Conservation (phyloP, 2,888 invertebrate species). For the Liopterus haemorrhoidalis region DNA sequence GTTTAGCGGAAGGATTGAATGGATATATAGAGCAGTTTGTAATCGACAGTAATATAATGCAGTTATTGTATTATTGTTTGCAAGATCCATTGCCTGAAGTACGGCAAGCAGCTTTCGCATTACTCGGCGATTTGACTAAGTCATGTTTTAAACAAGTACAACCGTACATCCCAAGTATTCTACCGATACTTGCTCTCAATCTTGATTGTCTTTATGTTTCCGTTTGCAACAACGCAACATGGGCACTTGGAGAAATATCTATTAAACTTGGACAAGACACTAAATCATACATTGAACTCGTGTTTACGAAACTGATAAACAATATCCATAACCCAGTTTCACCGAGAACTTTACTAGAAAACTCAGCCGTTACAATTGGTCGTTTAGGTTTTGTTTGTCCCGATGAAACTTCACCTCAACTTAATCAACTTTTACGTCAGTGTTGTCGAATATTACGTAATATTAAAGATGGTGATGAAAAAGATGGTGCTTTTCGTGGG, state of each 20-base stretch:
- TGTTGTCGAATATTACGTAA: conserved; percentile 96
- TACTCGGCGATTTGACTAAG: conserved; percentile 70
- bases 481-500: conserved; percentile 97
- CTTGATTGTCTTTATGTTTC: conserved; percentile 95
- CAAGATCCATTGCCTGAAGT: conserved; percentile 70
- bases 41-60: conserved; percentile 60
- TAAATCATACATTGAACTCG: conserved; percentile 81
- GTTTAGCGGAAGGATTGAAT: conserved; percentile 64
- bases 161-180: conserved; percentile 88
- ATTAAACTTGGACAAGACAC: conserved; percentile 91
- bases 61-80: conserved; percentile 63
- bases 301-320: conserved; percentile 80
- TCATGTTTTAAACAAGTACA: conserved; percentile 71
- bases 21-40: conserved; percentile 62
- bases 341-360: conserved; percentile 95
- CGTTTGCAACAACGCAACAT: conserved; percentile 98
- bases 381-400: conserved; percentile 99
- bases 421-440: conserved; percentile 97
- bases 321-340: conserved; percentile 92
- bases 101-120: conserved; percentile 67
- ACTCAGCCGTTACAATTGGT: conserved; percentile 99
- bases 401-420: conserved; percentile 95
- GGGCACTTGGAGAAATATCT: conserved; percentile 98
- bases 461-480: conserved; percentile 98
- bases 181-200: conserved; percentile 92